phyloP scores from a whole-genome alignment of 2,113 vertebrate species.

The Pseudorasbora parva region DNA sequence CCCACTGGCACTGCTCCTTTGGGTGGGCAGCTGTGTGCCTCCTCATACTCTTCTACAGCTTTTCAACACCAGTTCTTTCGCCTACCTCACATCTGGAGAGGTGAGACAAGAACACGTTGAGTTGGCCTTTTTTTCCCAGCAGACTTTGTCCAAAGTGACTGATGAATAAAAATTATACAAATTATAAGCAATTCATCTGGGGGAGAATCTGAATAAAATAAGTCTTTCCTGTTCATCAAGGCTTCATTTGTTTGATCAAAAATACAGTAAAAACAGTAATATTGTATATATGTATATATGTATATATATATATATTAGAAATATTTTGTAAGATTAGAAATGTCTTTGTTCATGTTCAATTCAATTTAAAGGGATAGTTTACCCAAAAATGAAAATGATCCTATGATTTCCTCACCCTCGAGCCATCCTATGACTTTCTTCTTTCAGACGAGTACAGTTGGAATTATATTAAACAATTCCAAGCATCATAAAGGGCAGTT shows the following conservation, averaged over 20 bases:
- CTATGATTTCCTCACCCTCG: too few relatives aligned
- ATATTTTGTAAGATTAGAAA: not conserved
- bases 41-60: constrained; percentile 65
- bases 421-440: too few relatives aligned
- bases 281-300: not conserved
- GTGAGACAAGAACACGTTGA: constrained; percentile 57
- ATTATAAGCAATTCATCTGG: not conserved
- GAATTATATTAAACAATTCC: too few relatives aligned
- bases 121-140: not conserved
- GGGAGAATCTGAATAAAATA: not conserved
- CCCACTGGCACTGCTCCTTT: constrained; percentile 74
- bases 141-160: not conserved
- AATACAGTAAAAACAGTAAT: not conserved
- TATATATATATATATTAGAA: too few relatives aligned
- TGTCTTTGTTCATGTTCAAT: too few relatives aligned
- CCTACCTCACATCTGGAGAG: constrained; percentile 75
- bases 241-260: not conserved
- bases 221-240: not conserved
- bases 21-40: constrained; percentile 73
- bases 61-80: constrained; percentile 73
- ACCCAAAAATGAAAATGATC: too few relatives aligned
- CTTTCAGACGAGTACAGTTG: too few relatives aligned
- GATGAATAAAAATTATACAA: not conserved
- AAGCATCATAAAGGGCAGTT: too few relatives aligned
- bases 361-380: too few relatives aligned